Base-by-base conservation (phyloP, 64 coral and sea anemone genomes). In the Hydrozoanthus tunicans region DNA sequence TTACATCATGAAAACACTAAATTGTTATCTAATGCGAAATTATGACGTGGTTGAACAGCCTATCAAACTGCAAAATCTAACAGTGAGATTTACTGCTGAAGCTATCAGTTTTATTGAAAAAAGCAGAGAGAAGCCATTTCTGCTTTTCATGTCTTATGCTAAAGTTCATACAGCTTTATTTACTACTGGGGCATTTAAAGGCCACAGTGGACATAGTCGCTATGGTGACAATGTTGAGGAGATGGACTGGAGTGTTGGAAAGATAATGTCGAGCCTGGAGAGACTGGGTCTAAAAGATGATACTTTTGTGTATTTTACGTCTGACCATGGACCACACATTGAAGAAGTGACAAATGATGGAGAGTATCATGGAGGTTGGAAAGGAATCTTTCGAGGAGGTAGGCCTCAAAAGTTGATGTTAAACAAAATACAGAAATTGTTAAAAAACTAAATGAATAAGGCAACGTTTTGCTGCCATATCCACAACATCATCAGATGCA, bases 191-290 rank as follows among this genome's bases (percentile, higher is more conserved):
- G n/a, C 59, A 9, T 90, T 79, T 56, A 20, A 90, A 5, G 72
- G 72, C 53, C 72, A 76, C 27, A 76, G 72, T 76, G 72, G 32
- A 12, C 72, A 77, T 25, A 75, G 86, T 75, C 71, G 53, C 55
- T 89, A 77, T 77, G 86, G 86, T 59, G 86, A 89, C 20, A 77
- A 76, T 27, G 70, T 89, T 70, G 86, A 89, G 59, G 86, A 89
- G 43, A 77, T 89, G 75, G 89, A 91, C 60, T 91, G 89, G 89
- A 91, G 89, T 79, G 89, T 91, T 65, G 89, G 89, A 1, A 64
- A 91, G 53, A 91, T 91, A 23, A 64, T 91, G 56, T 79, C 89
- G 14, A 54, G 62, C 52, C 63, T 91, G 14, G 89, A 91, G 8
- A 62, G 73, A 23, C 14, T 66, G 62, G 60, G 66, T n/a, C 73